These are phyloP conservation scores for Torymus tubicola DNA, from an alignment of 2,888 invertebrate species.

Conservation along the genomic window DNA sequence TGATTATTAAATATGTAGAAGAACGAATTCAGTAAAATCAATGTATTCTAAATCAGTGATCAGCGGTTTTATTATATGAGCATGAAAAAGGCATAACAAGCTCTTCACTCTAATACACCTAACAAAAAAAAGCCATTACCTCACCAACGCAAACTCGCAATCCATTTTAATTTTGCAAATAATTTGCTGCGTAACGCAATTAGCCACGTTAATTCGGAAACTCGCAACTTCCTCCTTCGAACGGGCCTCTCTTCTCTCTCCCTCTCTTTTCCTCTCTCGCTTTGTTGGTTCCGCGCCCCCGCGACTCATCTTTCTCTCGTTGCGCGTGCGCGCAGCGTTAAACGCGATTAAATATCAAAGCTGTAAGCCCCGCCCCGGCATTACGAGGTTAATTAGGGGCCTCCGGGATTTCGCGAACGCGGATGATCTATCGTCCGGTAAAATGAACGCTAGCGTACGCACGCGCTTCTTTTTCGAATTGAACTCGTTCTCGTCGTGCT, in stretches of 20 bases:
- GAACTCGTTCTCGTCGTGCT: too few relatives aligned
- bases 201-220: conserved; percentile 18
- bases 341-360: conserved; percentile 75
- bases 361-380: conserved; percentile 58
- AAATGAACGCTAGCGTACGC: not conserved
- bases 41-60: too few relatives aligned
- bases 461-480: not conserved
- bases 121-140: conserved; percentile 2
- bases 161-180: conserved; percentile 47
- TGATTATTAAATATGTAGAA: too few relatives aligned
- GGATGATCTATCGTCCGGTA: conserved; percentile 14
- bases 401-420: not conserved
- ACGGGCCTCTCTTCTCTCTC: not conserved
- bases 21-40: too few relatives aligned
- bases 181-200: conserved; percentile 39
- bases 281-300: not conserved
- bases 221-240: conserved; percentile 2
- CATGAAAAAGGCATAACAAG: too few relatives aligned
- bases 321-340: conserved; percentile 64
- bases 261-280: not conserved
- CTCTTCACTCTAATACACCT: too few relatives aligned
- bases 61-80: too few relatives aligned
- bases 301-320: conserved; percentile 20
- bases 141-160: conserved; percentile 11
- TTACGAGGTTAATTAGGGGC: conserved; percentile 65